Base-by-base conservation (phyloP, 1,140 invertebrate species). In the Paralvinella palmiformis region DNA sequence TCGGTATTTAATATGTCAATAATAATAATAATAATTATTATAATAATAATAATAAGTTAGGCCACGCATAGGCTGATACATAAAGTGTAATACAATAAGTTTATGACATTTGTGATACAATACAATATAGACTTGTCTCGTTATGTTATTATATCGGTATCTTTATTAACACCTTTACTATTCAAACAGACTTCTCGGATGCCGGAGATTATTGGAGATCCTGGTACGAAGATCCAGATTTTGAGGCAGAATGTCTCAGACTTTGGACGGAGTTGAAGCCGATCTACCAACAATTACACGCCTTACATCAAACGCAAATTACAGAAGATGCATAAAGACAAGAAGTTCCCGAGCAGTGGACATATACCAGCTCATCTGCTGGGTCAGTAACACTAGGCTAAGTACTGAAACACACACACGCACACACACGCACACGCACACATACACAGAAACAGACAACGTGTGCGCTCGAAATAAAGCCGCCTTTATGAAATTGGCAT, bases 221-320 rank as follows among this genome's bases (percentile, higher is more conserved):
- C 2, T 69, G 63, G 63, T 79, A 79, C 62, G 74, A 75, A 56
- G 72, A 76, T 33, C 59, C 57, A 0, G 66, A 74, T 3, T 73
- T 81, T 62, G 65, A 76, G 44, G 80, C 86, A 53, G 90, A 94
- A 69, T 64, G 75, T 0, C 89, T 91, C 61, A 85, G 87, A 58
- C 85, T 91, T 24, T 94, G 91, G 89, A 85, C 89, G 67, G 85
- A 88, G 78, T 85, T 96, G 17, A 86, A 86, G 53, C 93, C 92
- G 0, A 79, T 97, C 0, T 96, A 96, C 73, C 87, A 92, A 65
- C 85, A 91, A 62, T 79, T 97, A 0, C 94, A 96, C 71, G 88
- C 92, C 3, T 97, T n/a, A 95, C 77, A 88, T 95, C 0, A 84
- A 93, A 29, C 85, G 87, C 63, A 89, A 89, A 74, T 82, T 97